Evolutionary conservation across 2,797 vertebrate species (phyloP), one percentile per base, ranked within the genome.

Genomic region (Lithobates sylvaticus): DNA sequence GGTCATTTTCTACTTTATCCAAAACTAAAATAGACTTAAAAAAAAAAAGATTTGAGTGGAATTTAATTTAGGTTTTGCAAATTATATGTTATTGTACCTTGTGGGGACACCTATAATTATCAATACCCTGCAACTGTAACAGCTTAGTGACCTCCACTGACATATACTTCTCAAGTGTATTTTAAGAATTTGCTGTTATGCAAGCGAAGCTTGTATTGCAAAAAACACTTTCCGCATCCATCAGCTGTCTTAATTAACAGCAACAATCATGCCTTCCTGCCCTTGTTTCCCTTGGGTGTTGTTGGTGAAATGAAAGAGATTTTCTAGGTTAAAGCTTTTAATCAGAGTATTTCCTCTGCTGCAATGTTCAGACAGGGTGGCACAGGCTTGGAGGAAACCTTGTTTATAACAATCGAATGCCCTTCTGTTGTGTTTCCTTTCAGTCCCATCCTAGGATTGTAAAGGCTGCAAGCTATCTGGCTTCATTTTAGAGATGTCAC

Each of bases 351-450:
- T 87, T 87, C 85, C 85, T 87, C 5, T 50, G 3, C 39, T 27
- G 70, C 42, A 74, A 68, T 87, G 58, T 67, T 36, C 75, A 83
- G 81, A 83, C 85, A 67, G 67, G 58, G 85, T 87, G 85, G 85
- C 85, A 87, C 69, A 67, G 74, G 10, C 74, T 79, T 58, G 69
- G 42, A 87, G 85, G 85, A 87, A 87, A 39, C 10, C 6, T 27
- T 42, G 39, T 67, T 78, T 44, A 87, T 67, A 83, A 83, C 69
- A 83, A 83, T 74, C 12, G 23, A 65, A 18, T 86, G 80, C 50
- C 80, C 27, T 23, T 78, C 75, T 69, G 68, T 87, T 87, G 85
- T 87, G 85, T 87, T 42, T 78, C 29, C 36, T 78, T 23, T 16
- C 3, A 29, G 13, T 39, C 12, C 84, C 73, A 54, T 50, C 44